Evolutionary conservation across 1,140 invertebrate species (phyloP), one percentile per base, ranked within the genome.

Genomic region (Drosophila takahashii): DNA sequence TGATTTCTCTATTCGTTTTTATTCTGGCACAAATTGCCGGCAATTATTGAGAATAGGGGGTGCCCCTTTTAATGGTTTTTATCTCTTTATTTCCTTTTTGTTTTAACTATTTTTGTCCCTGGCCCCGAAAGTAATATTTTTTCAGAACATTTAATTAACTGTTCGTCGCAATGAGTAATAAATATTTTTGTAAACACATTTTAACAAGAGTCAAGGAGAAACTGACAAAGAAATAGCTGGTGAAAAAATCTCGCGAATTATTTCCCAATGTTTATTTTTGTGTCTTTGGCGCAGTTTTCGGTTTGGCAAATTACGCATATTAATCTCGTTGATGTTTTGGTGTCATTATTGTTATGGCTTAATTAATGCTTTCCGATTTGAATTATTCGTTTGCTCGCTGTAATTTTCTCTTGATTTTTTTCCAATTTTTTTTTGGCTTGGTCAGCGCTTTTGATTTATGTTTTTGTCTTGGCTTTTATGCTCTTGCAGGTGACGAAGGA

Each of bases 281-380:
- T 48, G 18, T 29, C 26, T 16, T 60, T 27, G 26, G 32, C 4
- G 60, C 58, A 62, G 36, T 58, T 54, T 32, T 50, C 37, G 16
- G 26, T 5, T 48, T 47, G 47, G 41, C n/a, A 42, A 44, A 45
- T 66, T 53, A 53, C 42, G 60, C 61, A 66, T 66, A 36, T 67
- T 52, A 65, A 52, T 65, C 39, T 27, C 50, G 42, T 51, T 34
- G 13, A 41, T 56, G 32, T 52, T 76, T 47, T 42, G 11, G 69
- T 73, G 67, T 54, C 54, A 44, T 84, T 73, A 81, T 84, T 86
- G 77, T 81, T 77, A 73, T 66, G 58, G 37, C 73, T 81, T 85
- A 85, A 85, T 85, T 80, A 85, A 86, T 69, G 58, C 51, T 45
- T 54, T 64, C 51, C 54, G 47, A 80, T 73, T 80, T 59, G 52